Base-by-base conservation (phyloP, 2,888 invertebrate genomes). In the Phasia obesa region DNA sequence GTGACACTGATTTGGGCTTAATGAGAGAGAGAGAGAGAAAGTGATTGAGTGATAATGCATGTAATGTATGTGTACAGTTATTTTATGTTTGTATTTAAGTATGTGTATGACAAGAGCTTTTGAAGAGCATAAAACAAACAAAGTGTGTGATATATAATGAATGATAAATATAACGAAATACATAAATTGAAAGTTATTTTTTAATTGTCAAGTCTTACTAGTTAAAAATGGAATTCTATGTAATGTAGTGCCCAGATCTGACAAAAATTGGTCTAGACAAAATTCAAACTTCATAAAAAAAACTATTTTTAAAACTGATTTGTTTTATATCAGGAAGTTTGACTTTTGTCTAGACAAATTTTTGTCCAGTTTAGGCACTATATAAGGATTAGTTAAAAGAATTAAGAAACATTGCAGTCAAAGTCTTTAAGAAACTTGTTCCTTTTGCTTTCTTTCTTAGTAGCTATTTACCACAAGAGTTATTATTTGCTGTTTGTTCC, bases 91-190 rank as follows among this genome's bases (percentile, higher is more conserved):
- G 69, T 55, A 23, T 15, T 64, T 23, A 35, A 38, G 42, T 23
- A 27, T 49, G 31, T 59, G 19, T 70, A 60, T 76, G 75, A 79
- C 75, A 79, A 83, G 79, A 83, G 83, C 83, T 83, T 83, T 83
- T 83, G 83, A 83, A 83, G 60, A 79, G 71, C 83, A 64, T 62
- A 57, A 59, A 55, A 67, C 25, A 53, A 65, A 81, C 23, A 59
- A 27, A 13, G 25, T 69, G 62, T 51, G 51, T 69, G 76, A 62
- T 57, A 71, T 64, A 69, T 44, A 42, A 57, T 78, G 78, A 57
- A 70, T 77, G 77, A 64, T 71, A 62, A 35, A 51, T 53, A 38
- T 47, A 53, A 71, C n/a, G 31, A 47, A 67, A 74, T 47, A 69
- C 27, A 67, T 59, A 65, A 13, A 44, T 65, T 53, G 35, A 35